Conservation (phyloP, 1,140 invertebrate genomes). For the Drosophila cardini region DNA sequence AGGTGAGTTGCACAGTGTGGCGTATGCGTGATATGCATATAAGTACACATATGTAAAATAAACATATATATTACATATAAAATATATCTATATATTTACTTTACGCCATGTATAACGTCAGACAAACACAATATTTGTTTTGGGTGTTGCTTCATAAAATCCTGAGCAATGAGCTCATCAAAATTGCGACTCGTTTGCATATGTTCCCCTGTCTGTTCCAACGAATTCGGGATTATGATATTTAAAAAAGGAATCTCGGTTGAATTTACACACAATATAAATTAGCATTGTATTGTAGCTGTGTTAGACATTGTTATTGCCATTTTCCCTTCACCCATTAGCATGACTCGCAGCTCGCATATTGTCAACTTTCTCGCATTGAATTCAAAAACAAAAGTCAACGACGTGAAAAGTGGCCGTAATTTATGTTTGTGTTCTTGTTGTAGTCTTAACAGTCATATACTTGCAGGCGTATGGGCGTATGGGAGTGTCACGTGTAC, state of each 20-base stretch:
- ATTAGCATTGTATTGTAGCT: constrained; percentile 63
- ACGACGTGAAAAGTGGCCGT: constrained; percentile 29
- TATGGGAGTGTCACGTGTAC: constrained; percentile 46
- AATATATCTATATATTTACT: constrained; percentile 44
- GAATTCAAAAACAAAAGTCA: constrained; percentile 38
- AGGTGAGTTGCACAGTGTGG: constrained; percentile 85
- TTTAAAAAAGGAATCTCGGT: constrained; percentile 67
- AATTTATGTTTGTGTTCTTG: constrained; percentile 49
- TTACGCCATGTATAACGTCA: constrained; percentile 61
- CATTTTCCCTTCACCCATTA: background rate
- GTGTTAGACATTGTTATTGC: constrained; percentile 38
- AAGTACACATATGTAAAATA: background rate
- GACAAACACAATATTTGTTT: constrained; percentile 73
- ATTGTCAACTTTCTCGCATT: background rate
- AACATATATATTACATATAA: constrained; percentile 17
- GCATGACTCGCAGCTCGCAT: constrained; percentile 14
- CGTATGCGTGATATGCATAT: constrained; percentile 70
- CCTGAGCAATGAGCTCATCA: constrained; percentile 75
- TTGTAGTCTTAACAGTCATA: constrained; percentile 32
- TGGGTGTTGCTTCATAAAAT: constrained; percentile 48
- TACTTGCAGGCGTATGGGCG: background rate
- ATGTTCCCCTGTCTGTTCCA: background rate
- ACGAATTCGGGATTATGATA: constrained; percentile 60
- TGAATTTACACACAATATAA: constrained; percentile 68
- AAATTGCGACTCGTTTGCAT: constrained; percentile 53